Evolutionary conservation across 2,113 vertebrate species (phyloP).

Genomic region (Grammomys dolichurus): DNA sequence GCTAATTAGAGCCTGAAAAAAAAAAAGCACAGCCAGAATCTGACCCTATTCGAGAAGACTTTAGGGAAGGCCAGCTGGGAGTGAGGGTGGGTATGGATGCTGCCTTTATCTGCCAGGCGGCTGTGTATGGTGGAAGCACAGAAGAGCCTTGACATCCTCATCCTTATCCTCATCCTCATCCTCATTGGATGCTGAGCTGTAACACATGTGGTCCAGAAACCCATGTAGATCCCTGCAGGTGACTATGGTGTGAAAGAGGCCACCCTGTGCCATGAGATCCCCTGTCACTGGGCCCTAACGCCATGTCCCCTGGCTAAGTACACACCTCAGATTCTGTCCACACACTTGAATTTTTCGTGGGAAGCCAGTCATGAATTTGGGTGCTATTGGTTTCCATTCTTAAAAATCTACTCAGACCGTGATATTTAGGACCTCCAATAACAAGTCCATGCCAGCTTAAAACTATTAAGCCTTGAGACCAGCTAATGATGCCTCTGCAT

Average conservation of each 20-base stretch:
- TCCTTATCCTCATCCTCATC: not conserved
- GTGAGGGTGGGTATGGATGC: slow-evolving; percentile 62
- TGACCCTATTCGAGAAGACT: slow-evolving; percentile 85
- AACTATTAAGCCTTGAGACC: slow-evolving; percentile 25
- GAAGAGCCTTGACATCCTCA: not conserved
- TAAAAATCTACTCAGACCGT: slow-evolving; percentile 8
- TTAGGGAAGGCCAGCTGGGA: slow-evolving; percentile 82
- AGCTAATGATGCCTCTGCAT: not conserved
- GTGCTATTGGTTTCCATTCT: not conserved
- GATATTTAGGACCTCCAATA: not conserved
- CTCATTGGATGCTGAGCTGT: not conserved
- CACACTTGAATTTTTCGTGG: not conserved
- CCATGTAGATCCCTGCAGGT: not conserved
- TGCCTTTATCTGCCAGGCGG: slow-evolving; percentile 81
- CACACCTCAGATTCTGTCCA: not conserved
- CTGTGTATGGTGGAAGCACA: slow-evolving; percentile 41
- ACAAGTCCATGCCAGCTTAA: slow-evolving; percentile 10
- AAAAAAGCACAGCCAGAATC: slow-evolving; percentile 87
- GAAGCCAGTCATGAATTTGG: slow-evolving; percentile 41
- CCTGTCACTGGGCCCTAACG: accelerated
- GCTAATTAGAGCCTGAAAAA: slow-evolving; percentile 89
- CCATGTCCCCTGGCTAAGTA: not conserved
- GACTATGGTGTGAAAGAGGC: not conserved
- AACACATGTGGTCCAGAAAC: too few relatives aligned
- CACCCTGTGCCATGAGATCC: not conserved